phyloP scores from a whole-genome alignment of 37 sponge, comb jelly and placozoan species.

The Spongilla lacustris region DNA sequence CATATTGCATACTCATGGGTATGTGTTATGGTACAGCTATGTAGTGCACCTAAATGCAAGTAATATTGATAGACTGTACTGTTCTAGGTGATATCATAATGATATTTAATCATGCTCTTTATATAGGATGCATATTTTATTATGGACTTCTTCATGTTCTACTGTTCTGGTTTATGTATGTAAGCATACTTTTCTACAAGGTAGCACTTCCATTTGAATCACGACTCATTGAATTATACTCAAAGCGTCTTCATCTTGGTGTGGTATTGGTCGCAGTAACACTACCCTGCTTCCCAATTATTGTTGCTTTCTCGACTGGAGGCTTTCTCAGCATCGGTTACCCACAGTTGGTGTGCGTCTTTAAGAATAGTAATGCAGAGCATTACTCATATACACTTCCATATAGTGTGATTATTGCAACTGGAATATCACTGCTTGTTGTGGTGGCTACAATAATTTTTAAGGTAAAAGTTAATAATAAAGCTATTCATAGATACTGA shows the following conservation, averaged over 20 bases:
- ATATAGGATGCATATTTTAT: background rate
- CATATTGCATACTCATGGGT: background rate
- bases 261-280: background rate
- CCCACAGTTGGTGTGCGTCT: background rate
- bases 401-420: background rate
- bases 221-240: background rate
- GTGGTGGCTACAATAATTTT: background rate
- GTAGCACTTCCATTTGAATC: background rate
- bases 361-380: background rate
- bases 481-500: background rate
- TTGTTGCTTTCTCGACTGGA: background rate
- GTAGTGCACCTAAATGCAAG: no score
- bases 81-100: no score
- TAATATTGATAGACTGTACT: no score
- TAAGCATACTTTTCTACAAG: background rate
- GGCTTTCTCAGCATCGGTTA: background rate
- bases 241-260: background rate
- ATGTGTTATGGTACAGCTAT: no score
- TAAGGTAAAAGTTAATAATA: background rate
- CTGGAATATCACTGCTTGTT: background rate
- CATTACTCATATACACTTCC: background rate
- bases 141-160: background rate
- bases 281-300: background rate
- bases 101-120: no score
- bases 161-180: background rate